Evolutionary conservation across 2,113 vertebrate genomes (phyloP).

Genomic region (Pithys albifrons): DNA sequence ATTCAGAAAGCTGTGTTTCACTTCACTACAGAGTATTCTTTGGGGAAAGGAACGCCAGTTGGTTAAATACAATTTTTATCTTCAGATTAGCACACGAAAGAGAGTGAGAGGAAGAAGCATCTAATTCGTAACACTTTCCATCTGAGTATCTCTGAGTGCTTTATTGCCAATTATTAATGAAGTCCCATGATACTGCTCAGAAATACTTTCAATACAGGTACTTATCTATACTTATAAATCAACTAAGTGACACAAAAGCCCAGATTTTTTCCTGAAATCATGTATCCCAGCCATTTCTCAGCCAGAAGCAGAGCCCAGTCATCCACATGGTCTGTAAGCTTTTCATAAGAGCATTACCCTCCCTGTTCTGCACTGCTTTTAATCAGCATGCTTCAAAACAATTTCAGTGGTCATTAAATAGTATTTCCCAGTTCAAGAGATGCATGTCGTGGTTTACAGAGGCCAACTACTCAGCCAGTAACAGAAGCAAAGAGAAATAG

Average conservation of each 20-base stretch:
- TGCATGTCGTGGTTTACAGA: background rate
- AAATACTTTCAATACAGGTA: constrained; percentile 8
- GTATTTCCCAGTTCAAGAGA: background rate
- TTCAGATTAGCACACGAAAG: constrained; percentile 2
- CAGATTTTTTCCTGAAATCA: background rate
- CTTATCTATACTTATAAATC: background rate
- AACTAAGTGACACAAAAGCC: background rate
- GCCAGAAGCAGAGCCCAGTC: background rate
- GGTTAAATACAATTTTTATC: constrained; percentile 48
- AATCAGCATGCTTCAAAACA: background rate
- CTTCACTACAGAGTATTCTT: background rate
- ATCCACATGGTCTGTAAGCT: background rate
- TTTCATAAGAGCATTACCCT: background rate
- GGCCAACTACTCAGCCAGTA: background rate
- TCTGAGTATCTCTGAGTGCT: constrained; percentile 1
- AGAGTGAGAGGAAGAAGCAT: background rate
- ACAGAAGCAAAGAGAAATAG: background rate
- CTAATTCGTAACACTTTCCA: background rate
- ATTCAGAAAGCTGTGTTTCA: constrained; percentile 24
- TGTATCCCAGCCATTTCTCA: background rate
- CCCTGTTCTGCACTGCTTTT: background rate
- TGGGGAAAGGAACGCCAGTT: constrained; percentile 7
- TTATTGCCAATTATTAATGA: constrained; percentile 42
- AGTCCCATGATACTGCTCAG: background rate
- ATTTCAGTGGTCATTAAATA: background rate